These are phyloP conservation scores for Villa cingulata DNA, from an alignment of 2,888 invertebrate species.

Conservation along the genomic window DNA sequence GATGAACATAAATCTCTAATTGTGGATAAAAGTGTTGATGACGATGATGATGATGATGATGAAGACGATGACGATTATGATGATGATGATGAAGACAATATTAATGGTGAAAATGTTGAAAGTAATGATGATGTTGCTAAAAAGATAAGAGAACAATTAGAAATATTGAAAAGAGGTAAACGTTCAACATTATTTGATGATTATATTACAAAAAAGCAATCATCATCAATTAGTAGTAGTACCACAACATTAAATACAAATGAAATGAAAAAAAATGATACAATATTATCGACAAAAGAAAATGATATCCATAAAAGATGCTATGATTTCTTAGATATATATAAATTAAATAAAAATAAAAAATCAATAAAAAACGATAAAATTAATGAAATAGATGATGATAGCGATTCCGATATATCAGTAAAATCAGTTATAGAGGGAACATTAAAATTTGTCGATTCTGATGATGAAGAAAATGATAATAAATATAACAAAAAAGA, in stretches of 20 bases:
- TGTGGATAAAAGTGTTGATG: not conserved
- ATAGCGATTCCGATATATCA: too few species aligned
- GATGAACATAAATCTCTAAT: not conserved
- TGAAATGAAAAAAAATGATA: too few species aligned
- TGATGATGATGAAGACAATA: not conserved
- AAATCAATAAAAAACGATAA: too few species aligned
- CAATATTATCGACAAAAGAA: too few species aligned
- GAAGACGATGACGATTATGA: not conserved
- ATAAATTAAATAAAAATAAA: too few species aligned
- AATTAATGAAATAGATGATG: too few species aligned
- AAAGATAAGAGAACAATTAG: conserved; percentile 29
- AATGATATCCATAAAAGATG: too few species aligned
- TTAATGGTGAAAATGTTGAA: not conserved
- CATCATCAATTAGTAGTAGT: not conserved
- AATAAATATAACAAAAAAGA: too few species aligned
- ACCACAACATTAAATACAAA: too few species aligned
- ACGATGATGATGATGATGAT: not conserved
- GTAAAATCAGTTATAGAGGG: too few species aligned
- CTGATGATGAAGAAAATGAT: not conserved
- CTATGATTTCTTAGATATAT: too few species aligned
- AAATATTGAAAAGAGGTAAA: conserved; percentile 26
- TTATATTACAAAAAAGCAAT: conserved; percentile 9
- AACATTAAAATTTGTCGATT: too few species aligned
- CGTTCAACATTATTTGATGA: conserved; percentile 12
- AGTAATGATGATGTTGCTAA: conserved; percentile 18